Evolutionary conservation across 2,113 vertebrate species (phyloP).

Genomic region (Euleptes europaea): DNA sequence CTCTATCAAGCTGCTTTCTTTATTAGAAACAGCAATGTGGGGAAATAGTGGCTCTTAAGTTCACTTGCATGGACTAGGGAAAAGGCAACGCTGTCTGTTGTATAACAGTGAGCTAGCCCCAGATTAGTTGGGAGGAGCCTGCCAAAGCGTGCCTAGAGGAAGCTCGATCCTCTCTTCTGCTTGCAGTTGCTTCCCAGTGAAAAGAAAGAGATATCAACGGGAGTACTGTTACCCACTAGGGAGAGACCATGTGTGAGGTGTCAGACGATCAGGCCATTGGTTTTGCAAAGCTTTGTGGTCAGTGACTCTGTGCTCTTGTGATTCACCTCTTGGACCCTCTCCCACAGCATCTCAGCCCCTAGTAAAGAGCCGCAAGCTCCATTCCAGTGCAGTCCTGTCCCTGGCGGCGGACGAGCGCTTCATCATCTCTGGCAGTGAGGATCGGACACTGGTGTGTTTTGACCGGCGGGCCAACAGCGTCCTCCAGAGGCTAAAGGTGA

Average conservation of each 20-base stretch:
- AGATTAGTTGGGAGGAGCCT: neutral
- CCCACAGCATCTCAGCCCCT: conserved; percentile 74
- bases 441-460: conserved; percentile 84
- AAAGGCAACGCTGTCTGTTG: neutral
- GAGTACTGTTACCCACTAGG: neutral
- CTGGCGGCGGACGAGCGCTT: conserved; percentile 83
- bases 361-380: conserved; percentile 82
- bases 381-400: conserved; percentile 82
- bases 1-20: neutral
- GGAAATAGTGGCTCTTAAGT: neutral
- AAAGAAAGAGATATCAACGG: neutral
- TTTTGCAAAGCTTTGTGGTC: neutral
- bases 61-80: too few relatives aligned
- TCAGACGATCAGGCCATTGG: neutral
- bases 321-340: neutral
- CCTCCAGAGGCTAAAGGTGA: conserved; percentile 84
- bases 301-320: neutral
- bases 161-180: neutral
- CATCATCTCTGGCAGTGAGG: conserved; percentile 88
- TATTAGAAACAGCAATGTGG: neutral
- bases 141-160: neutral
- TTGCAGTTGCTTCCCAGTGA: neutral
- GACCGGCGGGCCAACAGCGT: conserved; percentile 81
- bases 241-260: neutral
- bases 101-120: neutral